Evolutionary conservation across 2,113 vertebrate species (phyloP).

Genomic region (Etheostoma cragini): DNA sequence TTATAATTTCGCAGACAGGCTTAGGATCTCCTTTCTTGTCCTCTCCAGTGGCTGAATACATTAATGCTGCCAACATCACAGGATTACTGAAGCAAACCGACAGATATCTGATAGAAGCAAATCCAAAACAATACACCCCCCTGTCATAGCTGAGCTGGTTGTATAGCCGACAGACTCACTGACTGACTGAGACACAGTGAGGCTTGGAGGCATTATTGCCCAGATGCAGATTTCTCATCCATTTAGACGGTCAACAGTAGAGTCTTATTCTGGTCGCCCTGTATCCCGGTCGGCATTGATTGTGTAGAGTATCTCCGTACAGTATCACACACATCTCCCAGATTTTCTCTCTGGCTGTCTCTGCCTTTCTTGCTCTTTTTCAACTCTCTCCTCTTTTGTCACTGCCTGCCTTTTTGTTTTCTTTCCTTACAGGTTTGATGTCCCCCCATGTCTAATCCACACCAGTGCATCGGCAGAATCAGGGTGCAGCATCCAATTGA

Average conservation of each 20-base stretch:
- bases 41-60: slow-evolving; percentile 55
- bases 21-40: slow-evolving; percentile 59
- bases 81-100: slow-evolving; percentile 68
- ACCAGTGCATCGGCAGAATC: slow-evolving; percentile 35
- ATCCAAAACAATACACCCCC: slow-evolving; percentile 70
- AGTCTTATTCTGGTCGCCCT: slow-evolving; percentile 33
- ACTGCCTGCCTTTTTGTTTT: neutral
- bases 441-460: slow-evolving; percentile 22
- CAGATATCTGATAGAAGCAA: slow-evolving; percentile 78
- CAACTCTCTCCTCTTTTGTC: slow-evolving; percentile 11
- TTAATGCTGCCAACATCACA: slow-evolving; percentile 63
- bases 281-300: slow-evolving; percentile 40
- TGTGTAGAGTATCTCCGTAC: slow-evolving; percentile 34
- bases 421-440: neutral
- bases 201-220: slow-evolving; percentile 51
- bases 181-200: slow-evolving; percentile 55
- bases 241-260: slow-evolving; percentile 56
- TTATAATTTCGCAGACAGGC: slow-evolving; percentile 51
- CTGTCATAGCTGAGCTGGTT: slow-evolving; percentile 65
- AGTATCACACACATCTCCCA: slow-evolving; percentile 23
- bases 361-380: slow-evolving; percentile 8
- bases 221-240: slow-evolving; percentile 59
- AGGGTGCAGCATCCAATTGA: slow-evolving; percentile 1
- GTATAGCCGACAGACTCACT: slow-evolving; percentile 56
- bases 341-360: neutral